Evolutionary conservation across 1,140 invertebrate species (phyloP), one percentile per base, ranked within the genome.

Genomic region (Macrostomum lignano): DNA sequence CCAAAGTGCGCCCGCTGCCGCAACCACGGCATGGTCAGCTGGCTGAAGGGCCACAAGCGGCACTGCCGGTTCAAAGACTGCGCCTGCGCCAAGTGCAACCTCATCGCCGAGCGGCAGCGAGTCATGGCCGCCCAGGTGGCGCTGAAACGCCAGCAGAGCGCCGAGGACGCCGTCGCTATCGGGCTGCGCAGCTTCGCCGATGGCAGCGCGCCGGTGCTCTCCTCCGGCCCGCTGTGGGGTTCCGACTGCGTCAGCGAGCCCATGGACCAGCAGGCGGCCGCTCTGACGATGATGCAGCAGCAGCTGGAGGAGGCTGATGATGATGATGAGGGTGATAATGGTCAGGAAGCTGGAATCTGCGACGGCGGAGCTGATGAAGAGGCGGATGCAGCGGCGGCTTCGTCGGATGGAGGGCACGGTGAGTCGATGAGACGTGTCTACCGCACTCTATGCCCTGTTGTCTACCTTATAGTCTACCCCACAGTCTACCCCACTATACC

Each of bases 161-260:
- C 81, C 0, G 84, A 94, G 62, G 82, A 94, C 52, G 78, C 79
- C 20, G 82, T 91, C 36, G 82, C 82, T 0, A 57, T 91, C 33
- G 76, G 78, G 28, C 62, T 91, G 44, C 69, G 78, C 13, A 74
- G 77, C n/a, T 76, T 72, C 14, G 73, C 81, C 38, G 78, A 71
- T 4, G 79, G 79, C 2, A 68, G 68, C 11, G 65, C 70, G 19
- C 71, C 71, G 29, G 67, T 72, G 25, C 62, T 91, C 36, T 81
- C 81, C 3, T 73, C 74, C 24, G 81, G 81, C 10, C 73, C 78
- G 14, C 82, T 91, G 35, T 86, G 79, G 66, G 41, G 53, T 49
- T 47, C 55, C 7, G 43, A 45, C 25, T 44, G 51, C 5, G 43
- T 55, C 2, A 43, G 43, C 1, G 42, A 46, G 1, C 49, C 53